Evolutionary conservation across 2,113 vertebrate species (phyloP), one percentile per base, ranked within the genome.

Genomic region (Semicossyphus pulcher): DNA sequence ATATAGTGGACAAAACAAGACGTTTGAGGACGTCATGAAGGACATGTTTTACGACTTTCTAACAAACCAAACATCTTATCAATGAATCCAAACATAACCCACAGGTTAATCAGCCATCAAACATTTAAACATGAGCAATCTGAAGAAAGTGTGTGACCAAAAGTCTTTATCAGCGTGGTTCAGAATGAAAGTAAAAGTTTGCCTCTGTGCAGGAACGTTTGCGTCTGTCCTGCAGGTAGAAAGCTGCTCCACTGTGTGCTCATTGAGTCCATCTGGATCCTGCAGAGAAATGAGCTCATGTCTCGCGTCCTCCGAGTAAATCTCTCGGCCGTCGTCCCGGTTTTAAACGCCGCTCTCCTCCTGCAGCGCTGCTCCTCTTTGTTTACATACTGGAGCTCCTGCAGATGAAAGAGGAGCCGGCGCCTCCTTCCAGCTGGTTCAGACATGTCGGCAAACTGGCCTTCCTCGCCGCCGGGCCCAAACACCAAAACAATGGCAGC

Each of bases 371-470:
- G 54, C 67, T 72, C 34, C 58, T 68, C 41, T 44, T 51, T 89
- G 85, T 90, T 90, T 89, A 87, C 89, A 87, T 90, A 81, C 71
- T 72, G 59, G 31, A 68, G 60, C 65, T 72, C 39, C 69, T 48
- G 76, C 76, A 87, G 78, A 90, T 90, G 89, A 89, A 90, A 88
- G 79, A 49, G 41, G 58, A 86, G 78, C 80, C 36, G 44, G 69
- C 44, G 42, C 76, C 77, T 84, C 80, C 65, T 65, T 47, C 64
- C 85, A 82, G 85, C 86, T 66, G 70, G 86, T 84, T 85, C 86
- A 87, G 87, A 87, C 86, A 86, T 79, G 89, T 83, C 60, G 45
- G 67, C 62, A 49, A 74, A 85, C 67, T 44, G 84, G 74, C 67
- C 61, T 49, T 79, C 71, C 74, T 86, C 21, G 67, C 77, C 37